These are phyloP conservation scores for Drosophila diplacantha DNA, from an alignment of 2,888 invertebrate genomes.

Conservation along the genomic window DNA sequence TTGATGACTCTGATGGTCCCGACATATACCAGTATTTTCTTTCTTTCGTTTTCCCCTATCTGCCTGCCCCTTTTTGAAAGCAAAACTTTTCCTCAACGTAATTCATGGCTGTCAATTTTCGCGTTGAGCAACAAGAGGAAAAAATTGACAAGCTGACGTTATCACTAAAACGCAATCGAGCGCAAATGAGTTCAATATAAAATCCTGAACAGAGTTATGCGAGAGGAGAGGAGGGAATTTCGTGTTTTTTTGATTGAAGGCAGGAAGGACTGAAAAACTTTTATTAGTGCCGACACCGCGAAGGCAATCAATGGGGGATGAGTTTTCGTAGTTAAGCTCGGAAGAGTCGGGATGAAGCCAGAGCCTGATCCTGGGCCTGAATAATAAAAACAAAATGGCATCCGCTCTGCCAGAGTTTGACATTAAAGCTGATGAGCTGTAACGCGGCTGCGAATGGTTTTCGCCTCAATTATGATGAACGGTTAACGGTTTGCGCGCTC, in stretches of 20 bases:
- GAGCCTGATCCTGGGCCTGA: constrained; percentile 2
- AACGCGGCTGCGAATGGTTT: constrained; percentile 21
- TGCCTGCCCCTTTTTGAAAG: background rate
- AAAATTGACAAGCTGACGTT: constrained; percentile 47
- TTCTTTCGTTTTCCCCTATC: background rate
- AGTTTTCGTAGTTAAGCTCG: constrained; percentile 9
- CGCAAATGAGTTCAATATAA: constrained; percentile 48
- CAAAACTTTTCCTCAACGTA: constrained; percentile 30
- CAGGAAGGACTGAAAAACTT: constrained; percentile 19
- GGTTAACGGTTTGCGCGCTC: constrained; percentile 13
- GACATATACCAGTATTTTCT: constrained; percentile 4
- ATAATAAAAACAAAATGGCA: constrained; percentile 48
- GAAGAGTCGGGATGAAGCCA: background rate
- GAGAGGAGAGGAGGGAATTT: background rate
- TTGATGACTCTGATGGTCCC: constrained; percentile 48
- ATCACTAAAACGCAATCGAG: constrained; percentile 44
- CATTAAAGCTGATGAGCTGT: constrained; percentile 33
- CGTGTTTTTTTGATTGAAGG: constrained; percentile 3
- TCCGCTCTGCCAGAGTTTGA: constrained; percentile 34
- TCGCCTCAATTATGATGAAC: constrained; percentile 26
- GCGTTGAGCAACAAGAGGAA: constrained; percentile 1
- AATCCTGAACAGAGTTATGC: constrained; percentile 2
- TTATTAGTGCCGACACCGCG: constrained; percentile 23
- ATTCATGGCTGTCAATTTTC: constrained; percentile 45
- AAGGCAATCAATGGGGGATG: constrained; percentile 21